Base-by-base conservation (phyloP, 2,113 vertebrate species). In the Spizaetus ornatus region DNA sequence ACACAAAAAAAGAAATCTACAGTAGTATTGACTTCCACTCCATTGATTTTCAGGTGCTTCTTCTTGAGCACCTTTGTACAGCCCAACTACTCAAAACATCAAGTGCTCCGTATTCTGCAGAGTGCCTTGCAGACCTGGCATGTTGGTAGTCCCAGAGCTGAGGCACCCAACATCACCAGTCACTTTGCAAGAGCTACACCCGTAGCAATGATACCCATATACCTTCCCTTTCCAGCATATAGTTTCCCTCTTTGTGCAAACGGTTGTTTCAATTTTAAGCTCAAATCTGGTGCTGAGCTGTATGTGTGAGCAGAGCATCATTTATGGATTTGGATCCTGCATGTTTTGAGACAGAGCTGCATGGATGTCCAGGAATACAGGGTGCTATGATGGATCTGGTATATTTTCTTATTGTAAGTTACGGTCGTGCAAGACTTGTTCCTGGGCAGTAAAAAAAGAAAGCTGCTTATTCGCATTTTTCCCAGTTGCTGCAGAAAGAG, bases 231-330 rank as follows among this genome's bases (percentile, higher is more conserved):
- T 48, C 45, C 21, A 82, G 9, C 4, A 4, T 16, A 31, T 1
- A 29, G 15, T 2, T 15, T 65, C 12, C 31, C 16, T 65, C 27
- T 55, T 66, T 61, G 8, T 58, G 45, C 15, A 70, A 63, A 16
- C 0, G 4, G 1, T 7, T 78, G 11, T 27, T 63, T 23, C 21
- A 45, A 2, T 3, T 67, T 50, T 55, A 7, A 61, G 32, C 15
- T 85, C 20, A 50, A 74, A 67, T 12, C 13, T 25, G 19, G 10
- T 69, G 16, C 16, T 0, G 0, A 63, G 17, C 7, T 38, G 7
- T 29, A 6, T 22, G 10, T 38, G 13, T 76, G 29, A 77, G 29
- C 13, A 36, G 11, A 47, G 2, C 20, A 8, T 20, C 15, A 8
- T 26, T n/a, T 38, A 27, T 13, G 4, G 36, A 26, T 50, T 85